These are phyloP conservation scores for Saccostrea echinata DNA, from an alignment of 1,140 invertebrate species.

Conservation along the genomic window DNA sequence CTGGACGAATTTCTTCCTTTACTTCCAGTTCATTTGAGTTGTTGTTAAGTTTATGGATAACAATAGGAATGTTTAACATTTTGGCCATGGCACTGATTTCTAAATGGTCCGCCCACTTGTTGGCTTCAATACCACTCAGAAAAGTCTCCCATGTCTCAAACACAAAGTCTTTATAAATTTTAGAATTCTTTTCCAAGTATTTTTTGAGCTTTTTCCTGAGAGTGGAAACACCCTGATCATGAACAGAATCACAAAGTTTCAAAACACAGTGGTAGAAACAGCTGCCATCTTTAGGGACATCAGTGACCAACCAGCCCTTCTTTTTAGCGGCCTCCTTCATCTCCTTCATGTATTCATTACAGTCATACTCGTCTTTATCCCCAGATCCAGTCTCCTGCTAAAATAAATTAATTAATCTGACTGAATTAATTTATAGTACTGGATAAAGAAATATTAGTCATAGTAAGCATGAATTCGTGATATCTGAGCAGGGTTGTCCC, in stretches of 20 bases:
- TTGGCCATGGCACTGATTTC: constrained; percentile 1
- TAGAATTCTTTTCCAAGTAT: constrained; percentile 15
- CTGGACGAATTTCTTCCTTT: not conserved
- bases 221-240: not conserved
- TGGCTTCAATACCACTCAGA: not conserved
- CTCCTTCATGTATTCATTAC: constrained; percentile 21
- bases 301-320: not conserved
- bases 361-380: not conserved
- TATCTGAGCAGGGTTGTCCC: no score
- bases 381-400: not conserved
- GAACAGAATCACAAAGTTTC: not conserved
- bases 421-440: not conserved
- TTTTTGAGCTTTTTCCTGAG: constrained; percentile 7
- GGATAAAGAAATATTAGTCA: no score
- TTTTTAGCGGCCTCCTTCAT: not conserved
- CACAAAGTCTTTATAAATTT: not conserved
- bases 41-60: not conserved
- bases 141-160: not conserved
- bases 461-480: no score
- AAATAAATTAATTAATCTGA: not conserved
- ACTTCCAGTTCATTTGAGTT: not conserved
- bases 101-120: constrained; percentile 25
- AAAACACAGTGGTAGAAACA: constrained; percentile 10
- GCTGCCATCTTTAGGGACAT: constrained; percentile 28
- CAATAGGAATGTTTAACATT: not conserved